Evolutionary conservation across 1,140 invertebrate genomes (phyloP).

Genomic region (Drosophila truncata): DNA sequence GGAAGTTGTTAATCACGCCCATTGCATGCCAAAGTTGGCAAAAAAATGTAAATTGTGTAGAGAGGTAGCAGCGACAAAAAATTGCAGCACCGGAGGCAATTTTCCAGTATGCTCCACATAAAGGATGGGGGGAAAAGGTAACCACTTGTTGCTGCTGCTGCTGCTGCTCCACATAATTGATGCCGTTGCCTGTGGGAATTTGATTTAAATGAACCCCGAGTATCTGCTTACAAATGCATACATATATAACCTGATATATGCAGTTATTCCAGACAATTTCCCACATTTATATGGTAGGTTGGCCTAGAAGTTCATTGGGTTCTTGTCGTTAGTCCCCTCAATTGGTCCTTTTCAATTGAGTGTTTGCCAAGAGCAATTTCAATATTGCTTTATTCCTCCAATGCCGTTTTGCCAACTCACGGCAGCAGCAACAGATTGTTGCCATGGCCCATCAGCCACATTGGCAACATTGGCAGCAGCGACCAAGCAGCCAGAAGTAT

Average conservation of each 20-base stretch:
- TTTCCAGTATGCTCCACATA: conserved; percentile 51
- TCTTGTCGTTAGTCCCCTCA: conserved; percentile 8
- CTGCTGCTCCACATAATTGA: conserved; percentile 56
- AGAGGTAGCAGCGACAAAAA: conserved; percentile 21
- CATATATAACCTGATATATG: not conserved
- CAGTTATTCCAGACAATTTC: conserved; percentile 62
- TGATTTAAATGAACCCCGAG: conserved; percentile 54
- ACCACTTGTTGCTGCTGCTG: conserved; percentile 62
- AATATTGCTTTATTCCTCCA: conserved; percentile 34
- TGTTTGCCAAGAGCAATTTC: conserved; percentile 52
- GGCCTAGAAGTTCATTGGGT: conserved; percentile 33
- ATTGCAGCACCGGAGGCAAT: conserved; percentile 74
- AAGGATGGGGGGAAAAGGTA: conserved; percentile 14
- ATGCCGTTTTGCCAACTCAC: conserved; percentile 45
- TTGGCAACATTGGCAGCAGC: conserved; percentile 13
- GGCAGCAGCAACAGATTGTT: conserved; percentile 40
- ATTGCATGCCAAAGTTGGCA: conserved; percentile 55
- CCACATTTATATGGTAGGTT: conserved; percentile 36
- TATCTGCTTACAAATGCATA: conserved; percentile 2
- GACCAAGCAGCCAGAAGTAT: conserved; percentile 25
- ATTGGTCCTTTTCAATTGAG: conserved; percentile 46
- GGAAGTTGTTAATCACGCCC: conserved; percentile 72
- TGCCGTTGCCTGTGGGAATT: conserved; percentile 58
- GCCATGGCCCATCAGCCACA: conserved; percentile 35
- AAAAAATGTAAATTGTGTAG: conserved; percentile 69